Conservation (phyloP, 2,113 vertebrate species). For the Pituophis catenifer region DNA sequence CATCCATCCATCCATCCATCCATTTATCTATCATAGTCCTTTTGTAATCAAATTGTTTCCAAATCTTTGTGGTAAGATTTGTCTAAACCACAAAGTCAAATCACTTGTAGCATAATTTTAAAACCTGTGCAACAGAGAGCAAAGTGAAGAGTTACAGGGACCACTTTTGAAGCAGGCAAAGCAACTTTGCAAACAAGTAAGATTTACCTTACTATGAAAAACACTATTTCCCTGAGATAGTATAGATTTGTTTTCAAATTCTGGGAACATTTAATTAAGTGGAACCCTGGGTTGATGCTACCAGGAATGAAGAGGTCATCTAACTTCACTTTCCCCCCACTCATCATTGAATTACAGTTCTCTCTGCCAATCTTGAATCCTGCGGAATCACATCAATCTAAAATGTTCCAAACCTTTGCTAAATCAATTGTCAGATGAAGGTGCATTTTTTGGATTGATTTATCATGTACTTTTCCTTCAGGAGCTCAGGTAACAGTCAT, state of each 20-base stretch:
- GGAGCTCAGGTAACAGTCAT: neutral
- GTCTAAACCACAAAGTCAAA: neutral
- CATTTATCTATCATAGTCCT: neutral
- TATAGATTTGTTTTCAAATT: neutral
- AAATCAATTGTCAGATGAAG: neutral
- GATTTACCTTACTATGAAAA: neutral
- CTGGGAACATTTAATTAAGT: neutral
- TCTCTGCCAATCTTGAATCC: neutral
- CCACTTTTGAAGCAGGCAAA: neutral
- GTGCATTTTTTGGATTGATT: neutral
- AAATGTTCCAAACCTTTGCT: neutral
- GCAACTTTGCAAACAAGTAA: neutral
- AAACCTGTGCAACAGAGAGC: neutral
- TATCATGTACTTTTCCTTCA: neutral
- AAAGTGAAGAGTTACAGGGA: neutral
- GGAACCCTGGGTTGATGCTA: neutral
- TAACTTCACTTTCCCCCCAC: neutral
- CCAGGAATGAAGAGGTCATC: neutral
- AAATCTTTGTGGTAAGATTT: neutral
- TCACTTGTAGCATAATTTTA: neutral
- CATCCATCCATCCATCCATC: no score
- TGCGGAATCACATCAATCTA: neutral
- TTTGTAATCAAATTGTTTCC: neutral
- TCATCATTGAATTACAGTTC: neutral
- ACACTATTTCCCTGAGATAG: neutral